These are phyloP conservation scores for Peromyscus maniculatus DNA, from an alignment of 2,113 vertebrate species.

Conservation along the genomic window DNA sequence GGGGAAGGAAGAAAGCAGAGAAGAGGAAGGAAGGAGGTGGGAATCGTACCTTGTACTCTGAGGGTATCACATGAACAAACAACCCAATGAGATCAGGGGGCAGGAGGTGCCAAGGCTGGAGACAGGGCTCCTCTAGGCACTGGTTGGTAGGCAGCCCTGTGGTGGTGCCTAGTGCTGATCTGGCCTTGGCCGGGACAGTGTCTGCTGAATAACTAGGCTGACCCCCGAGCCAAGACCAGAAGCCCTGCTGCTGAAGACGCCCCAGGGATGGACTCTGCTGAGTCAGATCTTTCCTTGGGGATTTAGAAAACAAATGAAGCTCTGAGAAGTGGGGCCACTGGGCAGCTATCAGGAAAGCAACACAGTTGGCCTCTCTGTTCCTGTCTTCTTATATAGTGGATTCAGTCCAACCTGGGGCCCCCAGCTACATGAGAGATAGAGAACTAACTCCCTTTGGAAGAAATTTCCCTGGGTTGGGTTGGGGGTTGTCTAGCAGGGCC, in stretches of 20 bases:
- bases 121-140: slow-evolving; percentile 60
- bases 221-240: slow-evolving; percentile 76
- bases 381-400: slow-evolving; percentile 15
- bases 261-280: slow-evolving; percentile 75
- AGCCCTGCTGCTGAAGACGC: slow-evolving; percentile 70
- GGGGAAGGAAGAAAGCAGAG: rapidly evolving
- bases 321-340: slow-evolving; percentile 70
- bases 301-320: slow-evolving; percentile 78
- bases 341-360: slow-evolving; percentile 26
- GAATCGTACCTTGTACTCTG: slow-evolving; percentile 28
- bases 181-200: slow-evolving; percentile 68
- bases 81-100: slow-evolving; percentile 40
- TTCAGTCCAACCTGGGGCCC: not conserved
- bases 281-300: slow-evolving; percentile 77
- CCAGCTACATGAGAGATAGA: not conserved
- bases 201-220: slow-evolving; percentile 76
- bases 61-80: slow-evolving; percentile 59
- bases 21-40: no score
- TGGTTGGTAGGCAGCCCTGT: slow-evolving; percentile 61
- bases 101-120: not conserved
- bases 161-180: slow-evolving; percentile 44
- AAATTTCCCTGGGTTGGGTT: not conserved
- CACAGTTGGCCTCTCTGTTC: not conserved
- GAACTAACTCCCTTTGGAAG: not conserved
- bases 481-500: not conserved